phyloP scores from a whole-genome alignment of 2,797 vertebrate genomes.

The Gobionotothen gibberifrons region DNA sequence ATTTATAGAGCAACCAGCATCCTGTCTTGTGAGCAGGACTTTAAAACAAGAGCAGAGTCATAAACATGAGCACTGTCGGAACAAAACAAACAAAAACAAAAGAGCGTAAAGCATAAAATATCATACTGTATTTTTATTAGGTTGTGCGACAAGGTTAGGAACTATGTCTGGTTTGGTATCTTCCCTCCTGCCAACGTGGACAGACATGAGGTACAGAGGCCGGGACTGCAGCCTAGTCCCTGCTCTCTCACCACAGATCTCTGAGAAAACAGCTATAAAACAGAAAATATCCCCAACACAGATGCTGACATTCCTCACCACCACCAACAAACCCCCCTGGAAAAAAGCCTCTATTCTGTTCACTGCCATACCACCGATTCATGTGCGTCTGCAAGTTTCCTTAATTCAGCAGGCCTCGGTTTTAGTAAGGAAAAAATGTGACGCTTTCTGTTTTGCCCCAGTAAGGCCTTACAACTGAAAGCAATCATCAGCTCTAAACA shows the following conservation, averaged over 20 bases:
- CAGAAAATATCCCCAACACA: conserved; percentile 65
- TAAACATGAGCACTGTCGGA: conserved; percentile 32
- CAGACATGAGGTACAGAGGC: conserved; percentile 53
- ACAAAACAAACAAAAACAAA: no score
- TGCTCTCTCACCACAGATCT: conserved; percentile 60
- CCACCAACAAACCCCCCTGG: conserved; percentile 28
- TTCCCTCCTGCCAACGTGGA: conserved; percentile 46
- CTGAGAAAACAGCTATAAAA: conserved; percentile 72
- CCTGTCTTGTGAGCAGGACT: conserved; percentile 43
- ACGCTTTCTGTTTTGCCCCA: conserved; percentile 57
- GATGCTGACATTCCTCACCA: conserved; percentile 67
- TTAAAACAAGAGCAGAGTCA: conserved; percentile 33
- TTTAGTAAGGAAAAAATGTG: conserved; percentile 60
- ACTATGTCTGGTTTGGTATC: conserved; percentile 56
- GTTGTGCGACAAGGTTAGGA: conserved; percentile 39
- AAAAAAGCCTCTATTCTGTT: conserved; percentile 39
- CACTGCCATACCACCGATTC: conserved; percentile 43
- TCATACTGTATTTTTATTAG: conserved; percentile 41
- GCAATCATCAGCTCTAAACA: conserved; percentile 70
- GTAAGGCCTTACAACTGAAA: conserved; percentile 68
- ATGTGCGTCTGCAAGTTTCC: conserved; percentile 59
- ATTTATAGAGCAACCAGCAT: conserved; percentile 59
- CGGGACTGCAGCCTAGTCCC: conserved; percentile 39
- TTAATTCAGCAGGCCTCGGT: conserved; percentile 55
- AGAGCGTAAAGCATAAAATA: conserved; percentile 34